A percentile compares a stretch with the other conserved stretches of the same genome.
phyloP scores from a whole-genome alignment of 1,140 invertebrate genomes.

The Saccostrea cuccullata region DNA sequence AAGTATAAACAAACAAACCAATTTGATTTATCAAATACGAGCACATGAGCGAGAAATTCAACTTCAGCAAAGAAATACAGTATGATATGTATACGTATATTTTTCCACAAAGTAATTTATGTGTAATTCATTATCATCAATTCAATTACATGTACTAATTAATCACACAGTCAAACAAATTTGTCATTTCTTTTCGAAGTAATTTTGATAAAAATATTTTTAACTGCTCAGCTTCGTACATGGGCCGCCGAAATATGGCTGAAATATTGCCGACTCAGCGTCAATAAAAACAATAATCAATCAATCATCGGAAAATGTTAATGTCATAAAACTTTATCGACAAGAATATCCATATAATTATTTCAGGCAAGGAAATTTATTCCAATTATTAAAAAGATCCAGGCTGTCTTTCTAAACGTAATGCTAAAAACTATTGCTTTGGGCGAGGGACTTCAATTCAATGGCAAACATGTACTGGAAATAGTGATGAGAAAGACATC shows the following conservation, averaged over 20 bases:
- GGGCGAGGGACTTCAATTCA: neutral
- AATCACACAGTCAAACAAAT: no score
- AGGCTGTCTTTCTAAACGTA: neutral
- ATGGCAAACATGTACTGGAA: neutral
- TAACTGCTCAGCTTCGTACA: no score
- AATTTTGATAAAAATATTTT: no score
- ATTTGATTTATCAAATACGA: neutral
- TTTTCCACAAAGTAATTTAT: no score
- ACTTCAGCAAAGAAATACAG: neutral
- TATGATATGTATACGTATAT: neutral
- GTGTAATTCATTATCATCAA: no score
- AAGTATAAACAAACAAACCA: neutral
- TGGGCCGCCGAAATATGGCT: no score
- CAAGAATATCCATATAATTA: neutral
- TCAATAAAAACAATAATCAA: no score
- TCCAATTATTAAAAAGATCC: neutral
- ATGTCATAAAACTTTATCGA: no score
- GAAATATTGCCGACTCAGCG: no score
- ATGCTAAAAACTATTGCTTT: neutral
- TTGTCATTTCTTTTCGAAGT: no score
- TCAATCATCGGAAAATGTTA: no score
- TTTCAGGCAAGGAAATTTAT: neutral
- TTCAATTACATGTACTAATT: no score
- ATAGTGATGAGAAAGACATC: neutral
- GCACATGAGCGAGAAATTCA: neutral